phyloP scores from a whole-genome alignment of 2,113 vertebrate species.

The Dipodomys spectabilis region DNA sequence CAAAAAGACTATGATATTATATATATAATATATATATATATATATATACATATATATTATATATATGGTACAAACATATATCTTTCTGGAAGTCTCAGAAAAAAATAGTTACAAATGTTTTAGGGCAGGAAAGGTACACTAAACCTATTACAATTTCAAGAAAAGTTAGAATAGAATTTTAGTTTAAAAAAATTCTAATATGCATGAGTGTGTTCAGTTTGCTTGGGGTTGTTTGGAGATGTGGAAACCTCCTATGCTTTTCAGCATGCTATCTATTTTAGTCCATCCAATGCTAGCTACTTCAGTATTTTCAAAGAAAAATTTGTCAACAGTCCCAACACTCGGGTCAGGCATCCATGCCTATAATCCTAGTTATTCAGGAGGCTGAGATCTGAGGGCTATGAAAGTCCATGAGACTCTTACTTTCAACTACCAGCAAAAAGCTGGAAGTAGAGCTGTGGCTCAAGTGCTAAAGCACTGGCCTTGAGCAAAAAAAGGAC shows the following conservation, averaged over 20 bases:
- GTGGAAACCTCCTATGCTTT: background rate
- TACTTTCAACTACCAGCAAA: too few species aligned
- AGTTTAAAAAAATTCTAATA: background rate
- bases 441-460: too few species aligned
- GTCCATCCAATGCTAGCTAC: background rate
- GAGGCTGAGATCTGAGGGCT: too few species aligned
- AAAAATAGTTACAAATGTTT: background rate
- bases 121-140: background rate
- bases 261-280: conserved; percentile 9
- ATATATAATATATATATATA: too few species aligned
- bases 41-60: background rate
- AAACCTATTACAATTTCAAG: background rate
- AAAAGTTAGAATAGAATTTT: background rate
- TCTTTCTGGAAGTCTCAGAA: conserved; percentile 28
- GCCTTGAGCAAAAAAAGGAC: too few species aligned
- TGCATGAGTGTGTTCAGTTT: background rate
- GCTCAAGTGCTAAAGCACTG: too few species aligned
- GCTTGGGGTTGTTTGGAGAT: background rate
- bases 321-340: too few species aligned
- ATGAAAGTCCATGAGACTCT: too few species aligned
- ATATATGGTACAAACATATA: background rate
- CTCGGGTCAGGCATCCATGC: too few species aligned
- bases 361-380: too few species aligned
- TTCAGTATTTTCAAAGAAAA: background rate
- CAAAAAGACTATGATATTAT: conserved; percentile 27